Evolutionary conservation across 1,140 invertebrate genomes (phyloP).

Genomic region (Chironomus striatipennis): DNA sequence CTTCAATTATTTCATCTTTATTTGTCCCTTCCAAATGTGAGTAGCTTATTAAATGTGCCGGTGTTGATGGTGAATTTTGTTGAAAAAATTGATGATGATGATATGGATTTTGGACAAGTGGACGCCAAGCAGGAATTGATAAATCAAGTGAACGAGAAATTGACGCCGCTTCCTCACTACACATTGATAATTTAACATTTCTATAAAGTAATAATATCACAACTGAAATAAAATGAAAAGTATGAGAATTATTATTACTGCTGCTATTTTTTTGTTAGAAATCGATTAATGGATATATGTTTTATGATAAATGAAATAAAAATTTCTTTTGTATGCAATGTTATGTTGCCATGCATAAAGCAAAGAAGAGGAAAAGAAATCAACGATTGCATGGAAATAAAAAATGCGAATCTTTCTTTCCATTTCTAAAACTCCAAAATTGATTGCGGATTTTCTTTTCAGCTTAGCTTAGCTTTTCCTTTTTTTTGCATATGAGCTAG

Average conservation of each 20-base stretch:
- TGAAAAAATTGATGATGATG: constrained; percentile 6
- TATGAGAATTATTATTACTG: no score
- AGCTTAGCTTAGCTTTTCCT: not conserved
- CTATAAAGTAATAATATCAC: not conserved
- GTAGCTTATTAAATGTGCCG: not conserved
- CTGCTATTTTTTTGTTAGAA: no score
- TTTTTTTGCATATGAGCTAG: not conserved
- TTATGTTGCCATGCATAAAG: not conserved
- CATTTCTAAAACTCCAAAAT: constrained; percentile 4
- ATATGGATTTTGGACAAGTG: not conserved
- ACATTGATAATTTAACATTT: not conserved
- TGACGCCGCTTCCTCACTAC: not conserved
- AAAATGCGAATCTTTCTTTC: not conserved
- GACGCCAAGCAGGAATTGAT: not conserved
- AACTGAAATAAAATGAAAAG: not conserved
- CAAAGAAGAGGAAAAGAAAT: not conserved
- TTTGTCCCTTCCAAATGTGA: not conserved
- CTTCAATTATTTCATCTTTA: not conserved
- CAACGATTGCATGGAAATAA: not conserved
- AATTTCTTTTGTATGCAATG: not conserved
- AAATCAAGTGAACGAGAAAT: constrained; percentile 8
- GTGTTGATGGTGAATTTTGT: not conserved
- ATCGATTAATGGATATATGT: not conserved
- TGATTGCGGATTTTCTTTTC: not conserved
- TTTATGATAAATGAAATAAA: not conserved